Evolutionary conservation across 2,888 invertebrate species (phyloP).

Genomic region (Sarcophaga subvicina): DNA sequence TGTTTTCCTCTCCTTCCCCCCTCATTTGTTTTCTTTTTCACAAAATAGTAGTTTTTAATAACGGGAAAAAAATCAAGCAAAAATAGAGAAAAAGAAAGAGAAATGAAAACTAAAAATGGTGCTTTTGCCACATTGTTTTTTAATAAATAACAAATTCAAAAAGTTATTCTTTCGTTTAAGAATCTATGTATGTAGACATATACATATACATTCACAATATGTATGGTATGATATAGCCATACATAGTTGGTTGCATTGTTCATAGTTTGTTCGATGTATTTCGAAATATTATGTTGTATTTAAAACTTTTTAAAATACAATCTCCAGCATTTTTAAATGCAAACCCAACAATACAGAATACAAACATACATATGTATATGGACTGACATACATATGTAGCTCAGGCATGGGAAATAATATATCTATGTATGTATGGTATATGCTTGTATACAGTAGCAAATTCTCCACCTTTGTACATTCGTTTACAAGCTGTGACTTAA

Average conservation of each 20-base stretch:
- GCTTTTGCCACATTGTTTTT: slow-evolving; percentile 54
- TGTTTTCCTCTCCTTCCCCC: neutral
- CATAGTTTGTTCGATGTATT: too few relatives aligned
- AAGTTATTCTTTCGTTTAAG: slow-evolving; percentile 40
- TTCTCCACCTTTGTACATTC: too few relatives aligned
- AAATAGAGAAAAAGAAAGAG: neutral
- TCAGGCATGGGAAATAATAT: too few relatives aligned
- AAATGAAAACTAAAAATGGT: slow-evolving; percentile 6
- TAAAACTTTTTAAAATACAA: too few relatives aligned
- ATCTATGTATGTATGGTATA: too few relatives aligned
- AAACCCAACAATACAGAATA: too few relatives aligned
- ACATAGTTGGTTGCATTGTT: too few relatives aligned
- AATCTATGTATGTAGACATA: neutral
- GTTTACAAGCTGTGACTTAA: neutral
- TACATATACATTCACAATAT: neutral
- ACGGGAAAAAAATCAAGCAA: slow-evolving; percentile 1
- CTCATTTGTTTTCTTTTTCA: neutral
- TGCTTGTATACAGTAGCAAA: too few relatives aligned
- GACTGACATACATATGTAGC: too few relatives aligned
- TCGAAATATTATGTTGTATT: too few relatives aligned
- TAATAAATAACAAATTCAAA: slow-evolving; percentile 60
- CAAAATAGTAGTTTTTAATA: slow-evolving; percentile 37
- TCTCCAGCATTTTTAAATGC: too few relatives aligned
- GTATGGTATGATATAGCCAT: neutral
- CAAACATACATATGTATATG: too few relatives aligned